phyloP scores from a whole-genome alignment of 2,888 invertebrate species.

The Sepioteuthis lessoniana region DNA sequence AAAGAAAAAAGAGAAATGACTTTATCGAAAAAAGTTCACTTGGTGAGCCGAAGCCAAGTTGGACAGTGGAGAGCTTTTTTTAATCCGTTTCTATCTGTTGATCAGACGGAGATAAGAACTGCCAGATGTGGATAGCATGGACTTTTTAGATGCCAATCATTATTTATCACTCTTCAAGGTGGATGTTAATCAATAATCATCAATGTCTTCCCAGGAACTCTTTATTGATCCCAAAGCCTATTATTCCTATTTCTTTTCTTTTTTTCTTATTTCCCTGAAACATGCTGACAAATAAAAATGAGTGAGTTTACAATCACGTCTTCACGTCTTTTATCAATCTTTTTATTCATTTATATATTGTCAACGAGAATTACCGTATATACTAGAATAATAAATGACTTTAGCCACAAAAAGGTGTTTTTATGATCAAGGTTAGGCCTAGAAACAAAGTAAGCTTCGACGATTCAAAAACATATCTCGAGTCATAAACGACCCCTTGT shows the following conservation, averaged over 20 bases:
- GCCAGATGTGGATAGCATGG: not conserved
- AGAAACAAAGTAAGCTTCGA: too few species aligned
- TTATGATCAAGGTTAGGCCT: too few species aligned
- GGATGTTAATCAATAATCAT: too few species aligned
- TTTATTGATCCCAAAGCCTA: not conserved
- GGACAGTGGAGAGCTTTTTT: not conserved
- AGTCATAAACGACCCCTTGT: too few species aligned
- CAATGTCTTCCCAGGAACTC: not conserved
- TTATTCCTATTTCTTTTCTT: not conserved
- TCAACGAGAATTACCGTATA: too few species aligned
- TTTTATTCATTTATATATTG: not conserved
- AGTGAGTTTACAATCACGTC: not conserved
- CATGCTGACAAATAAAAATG: conserved; percentile 6
- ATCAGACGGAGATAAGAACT: not conserved
- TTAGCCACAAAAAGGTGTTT: too few species aligned
- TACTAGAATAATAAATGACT: too few species aligned
- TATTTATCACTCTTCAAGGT: not conserved
- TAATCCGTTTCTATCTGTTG: not conserved
- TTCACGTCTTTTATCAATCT: not conserved
- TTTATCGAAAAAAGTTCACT: not conserved
- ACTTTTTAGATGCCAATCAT: not conserved
- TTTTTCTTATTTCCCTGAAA: not conserved
- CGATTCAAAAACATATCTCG: too few species aligned
- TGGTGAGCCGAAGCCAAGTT: not conserved
- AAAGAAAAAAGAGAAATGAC: not conserved